Conservation (phyloP, 1,140 invertebrate genomes). For the Pogonomyrmex californicus region DNA sequence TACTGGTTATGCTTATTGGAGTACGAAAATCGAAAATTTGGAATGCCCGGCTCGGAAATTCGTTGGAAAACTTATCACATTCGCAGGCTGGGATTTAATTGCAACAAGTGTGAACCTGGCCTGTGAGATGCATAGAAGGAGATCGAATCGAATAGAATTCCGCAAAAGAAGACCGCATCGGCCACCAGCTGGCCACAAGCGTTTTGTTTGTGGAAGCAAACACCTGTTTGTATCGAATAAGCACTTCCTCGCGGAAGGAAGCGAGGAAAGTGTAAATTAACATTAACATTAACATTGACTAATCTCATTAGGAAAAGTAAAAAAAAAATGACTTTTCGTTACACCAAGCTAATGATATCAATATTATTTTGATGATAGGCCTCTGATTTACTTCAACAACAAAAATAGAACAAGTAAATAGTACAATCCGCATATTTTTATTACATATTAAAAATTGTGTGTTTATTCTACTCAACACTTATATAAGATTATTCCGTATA, state of each 20-base stretch:
- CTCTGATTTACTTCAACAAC: background rate
- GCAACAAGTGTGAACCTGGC: slow-evolving; percentile 28
- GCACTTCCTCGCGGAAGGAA: slow-evolving; percentile 9
- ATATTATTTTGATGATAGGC: background rate
- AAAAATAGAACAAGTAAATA: background rate
- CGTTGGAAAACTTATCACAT: slow-evolving; percentile 44
- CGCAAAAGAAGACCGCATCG: slow-evolving; percentile 17
- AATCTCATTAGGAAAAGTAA: background rate
- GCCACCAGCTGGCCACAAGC: slow-evolving; percentile 31
- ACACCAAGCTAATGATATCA: background rate
- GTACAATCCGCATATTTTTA: background rate
- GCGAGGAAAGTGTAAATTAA: slow-evolving; percentile 37
- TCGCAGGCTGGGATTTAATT: slow-evolving; percentile 47
- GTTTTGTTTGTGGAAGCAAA: slow-evolving; percentile 52
- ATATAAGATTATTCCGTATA: slow-evolving; percentile 1
- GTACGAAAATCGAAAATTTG: slow-evolving; percentile 8
- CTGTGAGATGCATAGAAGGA: slow-evolving; percentile 36
- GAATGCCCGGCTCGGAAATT: slow-evolving; percentile 10
- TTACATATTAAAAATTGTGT: background rate
- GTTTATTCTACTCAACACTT: background rate
- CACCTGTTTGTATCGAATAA: slow-evolving; percentile 47
- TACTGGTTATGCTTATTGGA: slow-evolving; percentile 22
- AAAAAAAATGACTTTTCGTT: background rate
- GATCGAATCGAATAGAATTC: slow-evolving; percentile 31
- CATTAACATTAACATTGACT: slow-evolving; percentile 22